Percentiles rank a stretch among this genome's conserved stretches.
These are phyloP conservation scores for Carcharodon carcharias DNA, from an alignment of 2,797 vertebrate species.

Conservation along the genomic window DNA sequence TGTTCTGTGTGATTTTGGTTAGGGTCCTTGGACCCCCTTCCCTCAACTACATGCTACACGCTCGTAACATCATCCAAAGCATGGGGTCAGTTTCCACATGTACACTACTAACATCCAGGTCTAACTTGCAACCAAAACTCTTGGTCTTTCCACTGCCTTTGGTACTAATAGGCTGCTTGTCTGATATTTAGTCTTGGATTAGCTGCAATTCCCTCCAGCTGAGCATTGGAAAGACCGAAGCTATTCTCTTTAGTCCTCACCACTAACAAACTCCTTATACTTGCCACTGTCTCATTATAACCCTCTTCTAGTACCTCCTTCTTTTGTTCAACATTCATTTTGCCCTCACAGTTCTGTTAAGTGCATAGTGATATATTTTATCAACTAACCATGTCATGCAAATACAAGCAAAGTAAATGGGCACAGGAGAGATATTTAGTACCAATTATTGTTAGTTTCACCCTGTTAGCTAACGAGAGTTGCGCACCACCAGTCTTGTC, in stretches of 20 bases:
- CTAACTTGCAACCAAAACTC: background rate
- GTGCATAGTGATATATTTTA: background rate
- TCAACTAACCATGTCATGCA: background rate
- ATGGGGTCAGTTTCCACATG: background rate
- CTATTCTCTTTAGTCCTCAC: background rate
- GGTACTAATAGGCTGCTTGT: background rate
- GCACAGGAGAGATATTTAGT: background rate
- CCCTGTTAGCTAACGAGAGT: background rate
- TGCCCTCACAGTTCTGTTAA: background rate
- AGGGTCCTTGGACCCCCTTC: background rate
- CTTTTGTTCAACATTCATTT: background rate
- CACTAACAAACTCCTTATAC: background rate
- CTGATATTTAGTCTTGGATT: background rate
- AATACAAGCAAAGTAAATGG: background rate
- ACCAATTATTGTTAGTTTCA: background rate
- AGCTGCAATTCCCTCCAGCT: background rate
- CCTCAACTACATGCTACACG: background rate
- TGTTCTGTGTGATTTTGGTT: too few species aligned
- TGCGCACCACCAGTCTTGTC: background rate
- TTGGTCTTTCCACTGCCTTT: background rate
- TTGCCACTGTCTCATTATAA: background rate
- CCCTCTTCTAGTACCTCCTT: background rate
- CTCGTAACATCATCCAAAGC: background rate
- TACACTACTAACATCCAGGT: background rate
- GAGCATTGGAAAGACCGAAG: background rate